Evolutionary conservation across 1,140 invertebrate genomes (phyloP).

Genomic region (Choristoneura fumiferana): DNA sequence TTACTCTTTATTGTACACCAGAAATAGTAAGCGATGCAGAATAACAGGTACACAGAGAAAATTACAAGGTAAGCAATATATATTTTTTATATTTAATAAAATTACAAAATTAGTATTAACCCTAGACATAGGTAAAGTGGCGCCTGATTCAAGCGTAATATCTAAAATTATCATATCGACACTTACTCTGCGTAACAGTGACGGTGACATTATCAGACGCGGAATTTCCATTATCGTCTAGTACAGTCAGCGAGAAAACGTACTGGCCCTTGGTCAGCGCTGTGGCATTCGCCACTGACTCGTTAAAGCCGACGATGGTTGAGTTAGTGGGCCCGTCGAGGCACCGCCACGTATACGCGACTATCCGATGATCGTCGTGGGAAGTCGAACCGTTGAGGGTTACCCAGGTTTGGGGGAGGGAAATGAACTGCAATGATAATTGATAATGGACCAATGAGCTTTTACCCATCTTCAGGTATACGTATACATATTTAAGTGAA

Average conservation of each 20-base stretch:
- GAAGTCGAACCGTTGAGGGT: slow-evolving; percentile 89
- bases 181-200: slow-evolving; percentile 94
- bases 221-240: slow-evolving; percentile 90
- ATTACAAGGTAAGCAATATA: too few species aligned
- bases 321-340: slow-evolving; percentile 82
- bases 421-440: slow-evolving; percentile 82
- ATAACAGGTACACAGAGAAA: too few species aligned
- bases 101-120: too few species aligned
- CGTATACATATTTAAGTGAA: too few species aligned
- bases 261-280: slow-evolving; percentile 91
- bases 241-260: slow-evolving; percentile 89
- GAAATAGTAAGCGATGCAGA: too few species aligned
- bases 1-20: too few species aligned
- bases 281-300: slow-evolving; percentile 86
- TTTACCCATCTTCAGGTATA: too few species aligned
- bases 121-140: too few species aligned
- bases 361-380: slow-evolving; percentile 91
- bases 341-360: slow-evolving; percentile 91
- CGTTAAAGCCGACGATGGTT: slow-evolving; percentile 75
- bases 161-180: background rate
- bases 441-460: background rate
- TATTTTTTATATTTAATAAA: too few species aligned
- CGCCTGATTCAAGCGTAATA: too few species aligned
- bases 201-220: slow-evolving; percentile 85
- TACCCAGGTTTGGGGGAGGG: slow-evolving; percentile 88